Evolutionary conservation across 1,140 invertebrate species (phyloP), one percentile per base, ranked within the genome.

Genomic region (Lepidurus couesii): DNA sequence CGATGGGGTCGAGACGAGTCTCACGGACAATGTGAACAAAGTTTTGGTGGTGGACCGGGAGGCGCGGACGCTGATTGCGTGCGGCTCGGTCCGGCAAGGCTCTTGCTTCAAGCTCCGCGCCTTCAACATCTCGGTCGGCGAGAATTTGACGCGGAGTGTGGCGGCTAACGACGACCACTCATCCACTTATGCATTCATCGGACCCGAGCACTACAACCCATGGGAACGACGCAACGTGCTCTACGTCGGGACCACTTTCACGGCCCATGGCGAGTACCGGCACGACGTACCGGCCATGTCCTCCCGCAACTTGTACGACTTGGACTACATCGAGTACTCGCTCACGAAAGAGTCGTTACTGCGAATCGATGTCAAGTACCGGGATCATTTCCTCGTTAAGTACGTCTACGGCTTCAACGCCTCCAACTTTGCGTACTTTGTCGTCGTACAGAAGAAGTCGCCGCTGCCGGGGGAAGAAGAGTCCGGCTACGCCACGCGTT

Each of bases 391-490:
- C 86, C 87, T 97, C 8, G 95, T 99, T 26, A 91, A 95, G 83
- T 98, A 98, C 85, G 90, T 98, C 2, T 97, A 97, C 86, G 96
- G 96, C 11, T 98, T 99, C 84, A 94, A 96, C 85, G 93, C 95
- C 2, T 94, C 92, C 82, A 92, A 95, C 80, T 98, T 95, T 86
- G 95, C 95, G 5, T 98, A 98, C 85, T 97, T 98, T 86, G 90
- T 97, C 13, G 90, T 97, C 65, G 95, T 98, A 26, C 97, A 99
- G 85, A 96, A 96, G 84, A 91, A 93, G 82, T 95, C 93, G 6
- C 93, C 95, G 83, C 87, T 96, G 34, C 91, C 94, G 16, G 92
- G 91, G 2, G 91, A 94, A 83, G 95, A 96, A 82, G 95, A 96
- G 84, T 86, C 90, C 42, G 95, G 95, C 7, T 98, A 96, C 87